Evolutionary conservation across 1,140 invertebrate species (phyloP), one percentile per base, ranked within the genome.

Genomic region (Caerostris darwini): DNA sequence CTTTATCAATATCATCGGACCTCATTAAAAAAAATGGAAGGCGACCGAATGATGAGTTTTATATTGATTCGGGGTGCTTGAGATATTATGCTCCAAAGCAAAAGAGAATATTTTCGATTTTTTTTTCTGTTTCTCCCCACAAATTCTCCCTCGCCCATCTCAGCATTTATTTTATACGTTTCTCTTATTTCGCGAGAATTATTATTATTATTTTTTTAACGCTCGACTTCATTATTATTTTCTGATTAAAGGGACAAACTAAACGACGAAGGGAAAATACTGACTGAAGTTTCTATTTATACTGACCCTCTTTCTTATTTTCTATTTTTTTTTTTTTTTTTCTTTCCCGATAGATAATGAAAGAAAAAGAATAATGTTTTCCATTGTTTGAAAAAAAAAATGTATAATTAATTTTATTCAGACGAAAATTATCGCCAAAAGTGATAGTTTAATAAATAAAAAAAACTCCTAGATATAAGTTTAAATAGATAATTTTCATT

Each of bases 1-100:
- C 92, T 94, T 94, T 94, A 94, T 94, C 92, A 94, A 94, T 94
- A 94, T 86, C 86, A 94, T 89, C 85, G 92, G 69, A 19, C 77
- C 85, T 89, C 83, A 94, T 94, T 94, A 89, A 94, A 94, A n/a
- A 93, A 89, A 89, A 94, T 50, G 53, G 89, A 94, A 64, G 81
- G 53, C 87, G 3, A 54, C 83, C 53, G 64, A 94, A 94, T 87
- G 92, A 94, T 94, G 92, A 94, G 92, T 94, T 94, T 88, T 81
- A 88, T 94, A 94, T 94, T 89, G 92, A 94, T 94, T 94, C n/a
- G 56, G 58, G 7, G 61, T 7, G 34, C 57, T 58, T 59, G 14
- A 61, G n/a, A 56, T 82, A 94, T 71, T 71, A 81, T 58, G 64
- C 83, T n/a, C 34, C 71, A 6, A 85, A 12, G 92, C 56, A 87